Base-by-base conservation (phyloP, 1,140 invertebrate genomes). In the Acromyrmex heyeri region DNA sequence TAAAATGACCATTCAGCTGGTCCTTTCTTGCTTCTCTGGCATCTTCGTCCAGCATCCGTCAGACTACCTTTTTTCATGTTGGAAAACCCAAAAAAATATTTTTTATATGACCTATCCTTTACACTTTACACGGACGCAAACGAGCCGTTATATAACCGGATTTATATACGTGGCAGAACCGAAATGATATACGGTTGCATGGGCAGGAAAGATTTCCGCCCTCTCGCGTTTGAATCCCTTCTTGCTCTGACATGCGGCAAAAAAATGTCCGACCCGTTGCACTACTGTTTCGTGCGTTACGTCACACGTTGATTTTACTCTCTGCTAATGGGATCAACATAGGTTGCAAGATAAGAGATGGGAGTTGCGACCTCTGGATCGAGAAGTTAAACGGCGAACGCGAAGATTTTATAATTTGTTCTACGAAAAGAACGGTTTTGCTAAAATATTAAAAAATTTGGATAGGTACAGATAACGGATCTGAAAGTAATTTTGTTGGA, bases 151-250 rank as follows among this genome's bases (percentile, higher is more conserved):
- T 85, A 85, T 85, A 78, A 85, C 82, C 48, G 75, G 73, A 85
- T 85, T 85, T 85, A 85, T 85, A 78, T 50, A 69, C 59, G 44
- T 34, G 76, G n/a, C 44, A 50, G 34, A 75, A 76, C 77, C 77
- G 62, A 76, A 76, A 57, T 6, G 55, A 76, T 76, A 81, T 75
- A 88, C 50, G 83, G 88, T 88, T 62, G 57, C 67, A 76, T 65
- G 75, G 55, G 55, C 59, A 81, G 69, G 69, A 89, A 86, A 89
- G 83, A 88, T 89, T 89, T 89, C 75, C 87, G 53, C 87, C 87
- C 88, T 86, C 70, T 85, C 82, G 82, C 73, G 82, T 85, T 76
- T 78, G 82, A 85, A 85, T 85, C 75, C 61, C 73, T 85, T 75
- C 59, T 85, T 85, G 82, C 59, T 78, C 72, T 76, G 72, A 85